phyloP scores from a whole-genome alignment of 2,113 vertebrate genomes.

The Lagenorhynchus albirostris region DNA sequence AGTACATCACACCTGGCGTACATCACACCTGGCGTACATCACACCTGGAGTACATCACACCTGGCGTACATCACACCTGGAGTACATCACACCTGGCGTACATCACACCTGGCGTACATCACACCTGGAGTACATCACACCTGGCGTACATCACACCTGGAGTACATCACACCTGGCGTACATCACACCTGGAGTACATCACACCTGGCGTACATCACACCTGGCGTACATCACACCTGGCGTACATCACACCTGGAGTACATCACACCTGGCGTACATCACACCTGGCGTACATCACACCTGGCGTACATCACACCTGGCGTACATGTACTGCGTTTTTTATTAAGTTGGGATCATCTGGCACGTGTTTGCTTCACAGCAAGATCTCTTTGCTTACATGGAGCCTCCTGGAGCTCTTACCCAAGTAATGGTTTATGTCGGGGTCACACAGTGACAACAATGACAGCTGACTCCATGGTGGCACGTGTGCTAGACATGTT shows the following conservation, averaged over 20 bases:
- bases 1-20: fast-evolving
- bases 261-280: fast-evolving
- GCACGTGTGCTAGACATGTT: neutral
- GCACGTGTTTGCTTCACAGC: fast-evolving
- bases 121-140: fast-evolving
- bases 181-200: too few species aligned
- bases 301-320: fast-evolving
- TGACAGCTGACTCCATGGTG: neutral
- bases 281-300: fast-evolving
- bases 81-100: too few species aligned
- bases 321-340: fast-evolving
- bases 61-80: fast-evolving
- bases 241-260: too few species aligned
- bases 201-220: fast-evolving
- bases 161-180: fast-evolving
- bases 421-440: neutral
- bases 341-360: fast-evolving
- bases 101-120: fast-evolving
- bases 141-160: fast-evolving
- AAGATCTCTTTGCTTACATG: neutral
- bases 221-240: fast-evolving
- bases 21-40: fast-evolving
- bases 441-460: neutral
- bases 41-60: fast-evolving
- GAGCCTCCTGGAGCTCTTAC: neutral